Evolutionary conservation across 1,140 invertebrate genomes (phyloP).

Genomic region (Drosophila yakuba): DNA sequence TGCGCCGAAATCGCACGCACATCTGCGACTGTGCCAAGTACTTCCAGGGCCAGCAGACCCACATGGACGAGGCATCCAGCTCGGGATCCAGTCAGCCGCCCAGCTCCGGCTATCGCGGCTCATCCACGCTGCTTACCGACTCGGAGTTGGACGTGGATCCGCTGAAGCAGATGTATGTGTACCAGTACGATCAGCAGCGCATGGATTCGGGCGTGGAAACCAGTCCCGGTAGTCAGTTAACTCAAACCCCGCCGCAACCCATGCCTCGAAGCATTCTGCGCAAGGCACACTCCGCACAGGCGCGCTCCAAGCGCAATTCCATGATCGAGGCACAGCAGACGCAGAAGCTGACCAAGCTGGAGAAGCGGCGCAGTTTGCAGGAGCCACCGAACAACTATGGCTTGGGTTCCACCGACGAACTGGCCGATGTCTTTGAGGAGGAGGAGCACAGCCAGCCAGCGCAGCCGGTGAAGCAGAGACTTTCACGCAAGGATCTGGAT

Average conservation of each 20-base stretch:
- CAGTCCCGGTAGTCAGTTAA: conserved; percentile 54
- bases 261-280: conserved; percentile 84
- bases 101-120: conserved; percentile 93
- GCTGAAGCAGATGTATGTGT: conserved; percentile 88
- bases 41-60: conserved; percentile 74
- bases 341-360: conserved; percentile 86
- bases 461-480: conserved; percentile 85
- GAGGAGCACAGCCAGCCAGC: conserved; percentile 80
- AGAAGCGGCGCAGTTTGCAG: conserved; percentile 89
- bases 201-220: conserved; percentile 77
- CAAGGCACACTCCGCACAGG: conserved; percentile 73
- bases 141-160: conserved; percentile 87
- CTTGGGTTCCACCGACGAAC: conserved; percentile 85
- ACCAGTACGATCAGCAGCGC: conserved; percentile 90
- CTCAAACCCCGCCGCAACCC: conserved; percentile 85
- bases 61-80: conserved; percentile 85
- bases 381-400: conserved; percentile 90
- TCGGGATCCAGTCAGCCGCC: conserved; percentile 92
- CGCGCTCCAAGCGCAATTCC: conserved; percentile 89
- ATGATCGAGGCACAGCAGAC: conserved; percentile 91
- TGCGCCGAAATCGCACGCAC: conserved; percentile 86
- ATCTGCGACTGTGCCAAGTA: conserved; percentile 87
- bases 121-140: conserved; percentile 92
- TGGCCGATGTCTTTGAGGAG: conserved; percentile 88
- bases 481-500: conserved; percentile 85